phyloP scores from a whole-genome alignment of 2,888 invertebrate species.

The Isotomurus palustris region DNA sequence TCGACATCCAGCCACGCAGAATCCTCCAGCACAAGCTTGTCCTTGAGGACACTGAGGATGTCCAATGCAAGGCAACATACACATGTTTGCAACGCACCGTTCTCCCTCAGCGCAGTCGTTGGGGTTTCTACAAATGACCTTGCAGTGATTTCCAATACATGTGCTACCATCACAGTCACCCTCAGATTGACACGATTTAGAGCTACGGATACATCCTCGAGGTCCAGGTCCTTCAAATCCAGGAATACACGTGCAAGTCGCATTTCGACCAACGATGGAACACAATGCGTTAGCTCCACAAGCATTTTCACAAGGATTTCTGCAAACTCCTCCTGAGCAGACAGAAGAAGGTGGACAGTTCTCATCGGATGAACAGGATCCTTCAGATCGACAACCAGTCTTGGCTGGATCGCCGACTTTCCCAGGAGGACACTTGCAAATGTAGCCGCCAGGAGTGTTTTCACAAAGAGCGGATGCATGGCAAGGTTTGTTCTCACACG shows the following conservation, averaged over 20 bases:
- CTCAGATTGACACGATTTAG: constrained; percentile 64
- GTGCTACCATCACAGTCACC: constrained; percentile 72
- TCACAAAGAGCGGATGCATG: constrained; percentile 76
- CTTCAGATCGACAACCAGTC: constrained; percentile 72
- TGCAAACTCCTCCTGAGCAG: constrained; percentile 66
- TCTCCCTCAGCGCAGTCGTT: constrained; percentile 76
- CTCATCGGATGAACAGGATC: constrained; percentile 66
- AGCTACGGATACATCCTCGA: constrained; percentile 65
- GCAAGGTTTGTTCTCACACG: constrained; percentile 57
- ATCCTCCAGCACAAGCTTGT: constrained; percentile 74
- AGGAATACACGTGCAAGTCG: constrained; percentile 72
- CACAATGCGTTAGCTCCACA: constrained; percentile 80
- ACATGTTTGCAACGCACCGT: constrained; percentile 70
- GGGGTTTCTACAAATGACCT: constrained; percentile 69
- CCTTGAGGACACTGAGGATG: constrained; percentile 74
- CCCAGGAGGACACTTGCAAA: constrained; percentile 73
- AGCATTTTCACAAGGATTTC: constrained; percentile 74
- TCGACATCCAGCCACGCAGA: constrained; percentile 78
- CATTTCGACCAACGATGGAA: constrained; percentile 59
- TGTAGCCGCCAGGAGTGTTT: constrained; percentile 59
- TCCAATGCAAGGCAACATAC: constrained; percentile 71
- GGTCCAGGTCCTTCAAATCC: constrained; percentile 68
- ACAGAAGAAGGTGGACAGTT: constrained; percentile 73
- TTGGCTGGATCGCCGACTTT: constrained; percentile 69
- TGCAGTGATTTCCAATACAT: constrained; percentile 78